phyloP scores from a whole-genome alignment of 2,797 vertebrate genomes.

The Hephaestus fuliginosus region DNA sequence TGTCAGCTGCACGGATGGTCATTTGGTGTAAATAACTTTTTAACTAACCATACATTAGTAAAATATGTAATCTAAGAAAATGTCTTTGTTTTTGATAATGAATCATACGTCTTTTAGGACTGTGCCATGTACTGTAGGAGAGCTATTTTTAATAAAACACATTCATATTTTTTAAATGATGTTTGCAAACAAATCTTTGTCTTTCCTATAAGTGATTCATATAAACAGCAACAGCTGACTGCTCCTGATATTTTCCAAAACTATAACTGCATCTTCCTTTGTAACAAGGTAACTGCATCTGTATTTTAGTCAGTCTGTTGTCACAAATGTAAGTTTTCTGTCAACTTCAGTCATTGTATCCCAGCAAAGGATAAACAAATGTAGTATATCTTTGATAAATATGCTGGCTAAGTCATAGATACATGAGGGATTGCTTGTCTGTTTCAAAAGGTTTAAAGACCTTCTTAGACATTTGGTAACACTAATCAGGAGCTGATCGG shows the following conservation, averaged over 20 bases:
- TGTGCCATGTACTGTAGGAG: background rate
- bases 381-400: background rate
- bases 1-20: background rate
- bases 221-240: constrained; percentile 1
- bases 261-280: background rate
- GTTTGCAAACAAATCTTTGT: background rate
- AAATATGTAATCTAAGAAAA: background rate
- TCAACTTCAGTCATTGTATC: background rate
- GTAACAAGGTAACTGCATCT: constrained; percentile 10
- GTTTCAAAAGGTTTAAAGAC: constrained; percentile 14
- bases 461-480: constrained; percentile 12
- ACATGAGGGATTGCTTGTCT: background rate
- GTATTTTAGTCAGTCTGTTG: background rate
- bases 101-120: background rate
- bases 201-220: background rate
- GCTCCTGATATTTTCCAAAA: constrained; percentile 2
- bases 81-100: background rate
- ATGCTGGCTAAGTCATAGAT: background rate
- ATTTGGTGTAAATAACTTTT: background rate
- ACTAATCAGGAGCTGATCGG: constrained; percentile 38
- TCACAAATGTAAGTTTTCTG: background rate
- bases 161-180: background rate
- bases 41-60: background rate
- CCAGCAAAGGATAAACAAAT: background rate
- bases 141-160: background rate